Percentiles rank a stretch among this genome's conserved stretches.
These are phyloP conservation scores for Agrochola lota DNA, from an alignment of 2,888 invertebrate genomes.

Conservation along the genomic window DNA sequence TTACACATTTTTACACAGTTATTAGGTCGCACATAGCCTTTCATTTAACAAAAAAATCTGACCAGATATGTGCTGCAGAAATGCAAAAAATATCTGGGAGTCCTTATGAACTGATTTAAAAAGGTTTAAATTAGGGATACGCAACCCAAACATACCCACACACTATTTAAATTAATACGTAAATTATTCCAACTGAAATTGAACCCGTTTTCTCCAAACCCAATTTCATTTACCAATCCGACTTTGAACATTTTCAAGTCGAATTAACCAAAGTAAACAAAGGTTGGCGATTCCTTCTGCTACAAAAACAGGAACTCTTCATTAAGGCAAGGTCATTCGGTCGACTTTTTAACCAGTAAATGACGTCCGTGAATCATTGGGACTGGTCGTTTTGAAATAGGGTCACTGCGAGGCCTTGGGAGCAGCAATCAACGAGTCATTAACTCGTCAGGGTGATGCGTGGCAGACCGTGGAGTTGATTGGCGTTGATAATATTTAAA, in stretches of 20 bases:
- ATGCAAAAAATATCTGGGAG: background rate
- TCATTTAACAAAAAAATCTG: background rate
- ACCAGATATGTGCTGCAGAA: background rate
- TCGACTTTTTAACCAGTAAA: slow-evolving; percentile 80
- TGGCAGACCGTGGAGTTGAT: slow-evolving; percentile 32
- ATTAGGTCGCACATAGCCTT: background rate
- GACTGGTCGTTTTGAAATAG: slow-evolving; percentile 66
- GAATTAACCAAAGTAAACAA: slow-evolving; percentile 56
- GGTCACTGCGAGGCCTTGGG: slow-evolving; percentile 70
- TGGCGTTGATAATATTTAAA: slow-evolving; percentile 14
- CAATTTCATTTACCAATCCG: slow-evolving; percentile 52
- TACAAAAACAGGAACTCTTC: slow-evolving; percentile 76
- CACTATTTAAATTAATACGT: slow-evolving; percentile 13
- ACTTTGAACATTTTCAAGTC: slow-evolving; percentile 52
- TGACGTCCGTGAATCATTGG: slow-evolving; percentile 78
- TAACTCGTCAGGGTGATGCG: slow-evolving; percentile 44
- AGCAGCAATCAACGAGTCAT: slow-evolving; percentile 64
- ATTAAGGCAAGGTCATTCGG: slow-evolving; percentile 78
- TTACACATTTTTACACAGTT: background rate
- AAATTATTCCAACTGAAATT: slow-evolving; percentile 21
- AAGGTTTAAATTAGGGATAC: background rate
- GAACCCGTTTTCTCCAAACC: slow-evolving; percentile 20
- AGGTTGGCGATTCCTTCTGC: slow-evolving; percentile 48
- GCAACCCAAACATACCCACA: slow-evolving; percentile 7
- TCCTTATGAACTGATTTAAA: background rate